A percentile compares a stretch with the other conserved stretches of the same genome.
Conservation (phyloP, 2,113 vertebrate species). For the Sorex araneus region DNA sequence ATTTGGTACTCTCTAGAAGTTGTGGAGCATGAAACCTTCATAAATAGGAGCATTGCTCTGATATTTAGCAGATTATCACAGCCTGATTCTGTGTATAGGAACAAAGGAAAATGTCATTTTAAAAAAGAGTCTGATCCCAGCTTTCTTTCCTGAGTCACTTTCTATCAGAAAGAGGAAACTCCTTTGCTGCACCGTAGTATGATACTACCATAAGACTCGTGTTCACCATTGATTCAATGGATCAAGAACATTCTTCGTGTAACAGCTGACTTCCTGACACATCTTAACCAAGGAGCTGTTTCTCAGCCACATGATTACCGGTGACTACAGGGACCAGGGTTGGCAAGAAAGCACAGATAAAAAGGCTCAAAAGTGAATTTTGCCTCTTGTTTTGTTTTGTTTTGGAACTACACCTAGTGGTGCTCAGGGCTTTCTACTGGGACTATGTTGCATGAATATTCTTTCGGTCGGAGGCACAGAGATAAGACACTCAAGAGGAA, state of each 20-base stretch:
- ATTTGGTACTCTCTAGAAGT: not conserved
- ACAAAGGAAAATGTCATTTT: not conserved
- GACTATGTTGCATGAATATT: too few species aligned
- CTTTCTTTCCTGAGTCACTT: not conserved
- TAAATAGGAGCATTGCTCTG: not conserved
- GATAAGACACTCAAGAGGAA: too few species aligned
- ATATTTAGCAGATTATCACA: not conserved
- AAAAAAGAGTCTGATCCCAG: too few species aligned
- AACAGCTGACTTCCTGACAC: not conserved
- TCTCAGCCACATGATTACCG: not conserved
- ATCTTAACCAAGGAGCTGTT: not conserved
- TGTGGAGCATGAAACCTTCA: not conserved
- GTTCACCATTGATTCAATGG: not conserved
- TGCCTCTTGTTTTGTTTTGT: too few species aligned
- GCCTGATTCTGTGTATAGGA: not conserved
- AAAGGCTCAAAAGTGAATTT: too few species aligned
- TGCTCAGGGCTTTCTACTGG: too few species aligned
- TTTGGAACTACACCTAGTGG: too few species aligned
- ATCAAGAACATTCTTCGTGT: not conserved
- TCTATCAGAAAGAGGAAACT: not conserved
- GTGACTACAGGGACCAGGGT: not conserved
- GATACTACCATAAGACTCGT: too few species aligned
- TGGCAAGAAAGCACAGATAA: too few species aligned
- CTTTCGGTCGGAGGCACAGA: too few species aligned
- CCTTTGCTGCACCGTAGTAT: too few species aligned